phyloP scores from a whole-genome alignment of 2,797 vertebrate species.

The Xiphophorus birchmanni region DNA sequence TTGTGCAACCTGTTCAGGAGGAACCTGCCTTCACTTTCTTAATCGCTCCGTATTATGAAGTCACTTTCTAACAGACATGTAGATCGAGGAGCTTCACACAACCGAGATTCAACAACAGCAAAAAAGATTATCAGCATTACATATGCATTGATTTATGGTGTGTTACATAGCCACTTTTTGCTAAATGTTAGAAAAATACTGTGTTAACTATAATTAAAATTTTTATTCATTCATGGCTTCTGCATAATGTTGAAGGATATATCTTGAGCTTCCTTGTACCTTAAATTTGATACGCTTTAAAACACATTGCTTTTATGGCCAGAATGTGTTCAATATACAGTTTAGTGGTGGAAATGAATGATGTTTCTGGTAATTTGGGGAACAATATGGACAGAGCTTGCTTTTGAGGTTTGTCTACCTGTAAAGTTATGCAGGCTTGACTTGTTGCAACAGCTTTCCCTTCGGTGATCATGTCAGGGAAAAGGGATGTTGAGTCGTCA shows the following conservation, averaged over 20 bases:
- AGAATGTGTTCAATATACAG: not conserved
- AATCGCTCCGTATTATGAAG: not conserved
- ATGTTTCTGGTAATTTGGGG: not conserved
- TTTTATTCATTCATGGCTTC: not conserved
- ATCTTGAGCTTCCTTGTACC: not conserved
- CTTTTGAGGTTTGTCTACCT: not conserved
- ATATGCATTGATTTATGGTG: not conserved
- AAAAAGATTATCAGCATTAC: not conserved
- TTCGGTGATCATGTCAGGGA: not conserved
- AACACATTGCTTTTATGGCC: not conserved
- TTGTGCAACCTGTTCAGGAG: slow-evolving; percentile 10
- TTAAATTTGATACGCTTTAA: not conserved
- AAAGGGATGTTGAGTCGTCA: not conserved
- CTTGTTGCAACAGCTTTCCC: not conserved
- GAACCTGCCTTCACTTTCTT: not conserved
- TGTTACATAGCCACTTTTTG: not conserved
- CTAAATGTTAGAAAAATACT: not conserved
- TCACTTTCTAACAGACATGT: slow-evolving; percentile 18
- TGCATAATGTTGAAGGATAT: not conserved
- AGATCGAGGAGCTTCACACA: not conserved
- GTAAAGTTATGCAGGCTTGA: not conserved
- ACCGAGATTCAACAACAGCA: not conserved
- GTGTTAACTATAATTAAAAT: not conserved
- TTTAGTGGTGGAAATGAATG: not conserved
- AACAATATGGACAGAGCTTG: not conserved